These are phyloP conservation scores for Perizoma flavofasciatum DNA, from an alignment of 2,888 invertebrate genomes.

Conservation along the genomic window DNA sequence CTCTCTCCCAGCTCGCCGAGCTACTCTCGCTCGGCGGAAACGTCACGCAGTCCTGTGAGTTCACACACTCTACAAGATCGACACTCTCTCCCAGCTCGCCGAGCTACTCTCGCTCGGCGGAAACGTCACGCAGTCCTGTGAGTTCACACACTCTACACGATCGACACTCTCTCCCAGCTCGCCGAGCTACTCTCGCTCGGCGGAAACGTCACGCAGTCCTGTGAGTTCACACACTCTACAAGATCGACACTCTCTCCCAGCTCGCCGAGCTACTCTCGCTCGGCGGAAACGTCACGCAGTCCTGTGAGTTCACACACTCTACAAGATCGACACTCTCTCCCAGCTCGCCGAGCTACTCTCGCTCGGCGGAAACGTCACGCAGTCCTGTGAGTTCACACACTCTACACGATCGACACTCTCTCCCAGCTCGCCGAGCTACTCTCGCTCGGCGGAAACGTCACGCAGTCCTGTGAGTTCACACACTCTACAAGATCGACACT, in stretches of 20 bases:
- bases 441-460: constrained; percentile 22
- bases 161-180: constrained; percentile 32
- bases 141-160: constrained; percentile 31
- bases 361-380: constrained; percentile 20
- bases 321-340: constrained; percentile 37
- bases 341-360: constrained; percentile 25
- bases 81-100: constrained; percentile 30
- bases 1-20: constrained; percentile 27
- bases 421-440: constrained; percentile 23
- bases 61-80: constrained; percentile 25
- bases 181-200: constrained; percentile 24
- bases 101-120: constrained; percentile 24
- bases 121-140: constrained; percentile 17
- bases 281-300: constrained; percentile 17
- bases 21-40: constrained; percentile 23
- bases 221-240: constrained; percentile 29
- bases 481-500: constrained; percentile 38
- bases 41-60: constrained; percentile 19
- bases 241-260: constrained; percentile 34
- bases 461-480: constrained; percentile 13
- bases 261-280: constrained; percentile 25
- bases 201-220: constrained; percentile 17
- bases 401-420: constrained; percentile 38
- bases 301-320: constrained; percentile 22
- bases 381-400: constrained; percentile 19